Conservation (phyloP, 2,113 vertebrate species). For the Ovis aries region ARS-UI_Ramb_v3.0 NC_056060.1:75009501-75010000, state of each 20-base stretch:
- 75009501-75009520: not conserved
- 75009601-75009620: not conserved
- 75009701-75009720: not conserved
- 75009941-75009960: constrained; percentile 97
- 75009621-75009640: not conserved
- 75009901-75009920: constrained; percentile 94
- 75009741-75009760: not conserved
- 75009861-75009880: constrained; percentile 93
- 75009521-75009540: not conserved
- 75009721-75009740: not conserved
- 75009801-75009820: not conserved
- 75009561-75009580: not conserved
- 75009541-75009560: not conserved
- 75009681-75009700: not conserved
- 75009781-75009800: not conserved
- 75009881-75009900: constrained; percentile 93
- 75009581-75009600: not conserved
- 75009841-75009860: not conserved
- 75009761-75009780: not conserved
- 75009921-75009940: constrained; percentile 97
- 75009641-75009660: not conserved
- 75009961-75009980: constrained; percentile 98
- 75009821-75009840: not conserved
- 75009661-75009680: not conserved
- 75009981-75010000: constrained; percentile 87